Percentiles rank a stretch among this genome's conserved stretches.
phyloP scores from a whole-genome alignment of 2,888 invertebrate genomes.

The Thymelicus acteon region DNA sequence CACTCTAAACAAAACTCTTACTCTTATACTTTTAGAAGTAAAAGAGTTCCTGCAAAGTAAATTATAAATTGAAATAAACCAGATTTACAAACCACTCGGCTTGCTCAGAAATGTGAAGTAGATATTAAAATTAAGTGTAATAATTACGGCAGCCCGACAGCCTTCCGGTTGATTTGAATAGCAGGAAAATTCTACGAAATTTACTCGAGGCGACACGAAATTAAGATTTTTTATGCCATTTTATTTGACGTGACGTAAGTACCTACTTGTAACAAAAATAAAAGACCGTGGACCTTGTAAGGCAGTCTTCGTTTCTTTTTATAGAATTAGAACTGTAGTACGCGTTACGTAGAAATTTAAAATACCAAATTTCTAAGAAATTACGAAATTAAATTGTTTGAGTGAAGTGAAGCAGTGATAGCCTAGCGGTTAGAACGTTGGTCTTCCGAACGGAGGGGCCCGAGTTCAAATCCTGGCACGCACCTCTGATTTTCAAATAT shows the following conservation, averaged over 20 bases:
- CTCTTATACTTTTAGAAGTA: conserved; percentile 3
- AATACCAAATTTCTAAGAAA: neutral
- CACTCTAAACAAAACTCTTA: neutral
- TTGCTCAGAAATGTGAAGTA: conserved; percentile 30
- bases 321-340: neutral
- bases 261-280: neutral
- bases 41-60: conserved; percentile 1
- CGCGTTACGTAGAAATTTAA: neutral
- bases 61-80: conserved; percentile 10
- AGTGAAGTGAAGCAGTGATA: too few relatives aligned
- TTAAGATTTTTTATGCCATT: conserved; percentile 13
- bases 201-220: conserved; percentile 29
- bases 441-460: too few relatives aligned
- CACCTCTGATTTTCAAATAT: too few relatives aligned
- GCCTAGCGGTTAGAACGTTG: too few relatives aligned
- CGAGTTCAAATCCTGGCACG: too few relatives aligned
- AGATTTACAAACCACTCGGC: conserved; percentile 23
- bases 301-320: neutral
- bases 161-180: conserved; percentile 31
- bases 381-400: neutral
- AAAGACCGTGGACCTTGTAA: neutral
- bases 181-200: conserved; percentile 28
- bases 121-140: conserved; percentile 35
- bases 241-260: neutral
- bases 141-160: conserved; percentile 31